Evolutionary conservation across 2,888 invertebrate species (phyloP), one percentile per base, ranked within the genome.

Genomic region (Calliscelio sp.): DNA sequence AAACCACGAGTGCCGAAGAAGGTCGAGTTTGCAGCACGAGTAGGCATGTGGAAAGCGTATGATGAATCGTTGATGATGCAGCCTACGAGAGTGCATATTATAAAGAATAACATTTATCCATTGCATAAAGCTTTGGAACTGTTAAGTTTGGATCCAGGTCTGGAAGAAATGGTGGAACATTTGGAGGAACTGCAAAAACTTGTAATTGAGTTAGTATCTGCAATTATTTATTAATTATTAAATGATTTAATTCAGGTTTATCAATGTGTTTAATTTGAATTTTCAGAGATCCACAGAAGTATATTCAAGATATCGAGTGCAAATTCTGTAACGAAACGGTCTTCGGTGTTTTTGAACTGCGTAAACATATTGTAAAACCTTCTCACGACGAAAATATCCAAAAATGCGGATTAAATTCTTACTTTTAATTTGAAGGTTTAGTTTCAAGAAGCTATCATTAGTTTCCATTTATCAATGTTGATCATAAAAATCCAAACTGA

Each of bases 71-170:
- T 93, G 86, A 85, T 94, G 87, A 84, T 94, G 87, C 61, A 90
- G 79, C 90, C 94, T 86, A 87, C 90, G 82, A 89, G 93, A 87
- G 83, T 87, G 11, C 79, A 86, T 1, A 86, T 89, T 24, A 38
- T 84, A 0, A 83, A 63, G 22, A 91, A 86, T 66, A 89, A 87
- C 6, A 89, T 93, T 68, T 93, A 89, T 32, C 89, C 89, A 35
- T 90, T 95, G 87, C 94, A 95, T 88, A 91, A 92, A 85, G 94
- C 94, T 1, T 92, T 95, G 11, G 92, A 93, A 53, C 89, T 95
- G 5, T 91, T 92, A 38, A 89, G 92, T 46, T 89, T 92, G 20
- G 89, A 92, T 18, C 92, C 92, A 14, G 87, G 90, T 38, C 85
- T 87, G 20, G 91, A 93, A 53, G 89, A 91, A 2, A 86, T 95